Base-by-base conservation (phyloP, 35 echinoderm and acorn worm genomes). In the Holothuria glaberrima region DNA sequence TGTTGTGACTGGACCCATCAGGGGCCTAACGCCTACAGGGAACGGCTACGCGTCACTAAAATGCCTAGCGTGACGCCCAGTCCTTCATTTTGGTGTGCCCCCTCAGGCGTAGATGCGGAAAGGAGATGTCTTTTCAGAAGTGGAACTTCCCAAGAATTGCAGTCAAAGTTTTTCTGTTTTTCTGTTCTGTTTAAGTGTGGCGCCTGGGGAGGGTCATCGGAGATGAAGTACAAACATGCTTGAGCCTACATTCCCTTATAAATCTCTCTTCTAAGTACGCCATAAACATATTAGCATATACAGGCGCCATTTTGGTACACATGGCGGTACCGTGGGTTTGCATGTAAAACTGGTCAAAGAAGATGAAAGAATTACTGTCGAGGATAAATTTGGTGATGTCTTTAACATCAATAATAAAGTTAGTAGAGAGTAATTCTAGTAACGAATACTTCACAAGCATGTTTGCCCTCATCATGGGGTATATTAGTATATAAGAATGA, bases 231-330 rank as follows among this genome's bases (percentile, higher is more conserved):
- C n/a, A n/a, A n/a, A n/a, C n/a, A n/a, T n/a, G n/a, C n/a, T n/a
- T 69, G 25, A 69, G 66, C 0, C 24, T 69, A 28, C 31, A 69
- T 21, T 69, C 66, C 4, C 6, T 29, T 7, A 78, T 32, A 48
- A 87, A 68, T 9, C 65, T 6, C 20, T 69, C 64, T 44, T 87
- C 59, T 21, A 87, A 29, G n/a, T 3, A 28, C 17, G 21, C 27
- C 85, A 87, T 87, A 32, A 69, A 65, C 6, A 87, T 12, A 46
- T 66, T 87, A 18, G 1, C 85, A 70, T 70, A 87, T 10, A 30
- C 45, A 14, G 27, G 62, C 0, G 80, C 16, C 58, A 84, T 62
- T 62, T 84, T 84, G 29, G 80, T 68, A 27, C 62, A 61, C 85
- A 87, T 87, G 25, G 36, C 59, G 4, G 85, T 70, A 20, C 60